Evolutionary conservation across 2,113 vertebrate genomes (phyloP), one percentile per base, ranked within the genome.

Genomic region (Apeltes quadracus): DNA sequence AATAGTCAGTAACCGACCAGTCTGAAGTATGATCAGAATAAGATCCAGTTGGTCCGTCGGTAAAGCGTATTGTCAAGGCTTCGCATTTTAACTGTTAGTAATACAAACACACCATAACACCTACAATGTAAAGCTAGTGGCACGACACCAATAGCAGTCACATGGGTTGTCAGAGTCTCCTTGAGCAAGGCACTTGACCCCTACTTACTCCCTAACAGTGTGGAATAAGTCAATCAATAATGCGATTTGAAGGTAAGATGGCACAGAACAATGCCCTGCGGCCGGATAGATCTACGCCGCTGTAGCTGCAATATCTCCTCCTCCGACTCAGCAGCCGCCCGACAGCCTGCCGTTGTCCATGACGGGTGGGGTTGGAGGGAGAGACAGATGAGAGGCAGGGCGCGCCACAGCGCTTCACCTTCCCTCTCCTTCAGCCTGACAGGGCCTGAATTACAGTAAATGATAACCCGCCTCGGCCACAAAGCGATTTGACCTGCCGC

Each of bases 401-500:
- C 76, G 80, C 87, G 78, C 91, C 91, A 88, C 87, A 80, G 92
- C 95, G 94, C 94, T 95, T 95, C 95, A 94, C 95, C 95, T 96
- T 93, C 93, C 92, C 90, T 96, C 95, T 94, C 94, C 93, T 95
- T 94, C 93, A 94, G 90, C 85, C 89, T 90, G 93, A 95, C 89
- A 92, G 91, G 88, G 59, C 90, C 86, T 93, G 94, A 95, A 95
- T 95, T 95, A 94, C 94, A 91, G 92, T 95, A 95, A 96, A 94
- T 94, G 95, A 96, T 95, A 92, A 94, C 90, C 91, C 90, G 92
- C 92, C 94, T 92, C 7, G 64, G 94, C 92, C 94, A 92, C 93
- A 92, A 95, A 95, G 94, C 91, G 94, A 95, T 95, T 94, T 95
- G 95, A 95, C 94, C 96, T 91, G 90, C 89, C 90, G 85, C 93